These are phyloP conservation scores for Mionectes macconnelli DNA, from an alignment of 2,113 vertebrate genomes.

Conservation along the genomic window DNA sequence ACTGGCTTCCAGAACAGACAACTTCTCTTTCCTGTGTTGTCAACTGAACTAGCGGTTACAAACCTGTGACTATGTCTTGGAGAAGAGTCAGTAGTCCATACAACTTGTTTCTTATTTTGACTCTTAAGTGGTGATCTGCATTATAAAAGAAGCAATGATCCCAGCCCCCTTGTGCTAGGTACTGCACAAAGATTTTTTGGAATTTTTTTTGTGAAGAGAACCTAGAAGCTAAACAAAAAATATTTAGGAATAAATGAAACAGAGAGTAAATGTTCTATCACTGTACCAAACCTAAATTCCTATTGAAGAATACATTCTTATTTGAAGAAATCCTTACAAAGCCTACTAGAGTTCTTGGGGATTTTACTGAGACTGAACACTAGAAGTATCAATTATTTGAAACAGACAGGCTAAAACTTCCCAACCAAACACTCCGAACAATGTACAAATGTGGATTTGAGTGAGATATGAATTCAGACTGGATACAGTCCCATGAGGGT, in stretches of 20 bases:
- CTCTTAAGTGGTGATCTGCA: neutral
- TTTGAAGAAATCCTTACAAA: neutral
- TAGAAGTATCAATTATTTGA: neutral
- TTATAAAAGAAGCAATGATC: neutral
- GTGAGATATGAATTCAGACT: neutral
- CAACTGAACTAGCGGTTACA: neutral
- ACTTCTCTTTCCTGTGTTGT: neutral
- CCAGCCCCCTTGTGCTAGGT: neutral
- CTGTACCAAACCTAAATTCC: neutral
- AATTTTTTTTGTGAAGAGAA: neutral
- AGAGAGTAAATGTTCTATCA: neutral
- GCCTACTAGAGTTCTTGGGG: neutral
- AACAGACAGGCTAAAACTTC: neutral
- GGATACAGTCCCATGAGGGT: neutral
- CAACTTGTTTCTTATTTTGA: neutral
- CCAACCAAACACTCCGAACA: neutral
- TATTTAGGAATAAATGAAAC: neutral
- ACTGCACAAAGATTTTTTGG: neutral
- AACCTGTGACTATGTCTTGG: neutral
- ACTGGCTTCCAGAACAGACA: neutral
- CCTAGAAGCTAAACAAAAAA: neutral
- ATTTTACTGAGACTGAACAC: neutral
- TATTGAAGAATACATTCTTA: neutral
- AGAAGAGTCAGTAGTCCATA: neutral
- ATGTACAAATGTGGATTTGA: neutral